Conservation (phyloP, 2,113 vertebrate genomes). For the Cepphus grylle region DNA sequence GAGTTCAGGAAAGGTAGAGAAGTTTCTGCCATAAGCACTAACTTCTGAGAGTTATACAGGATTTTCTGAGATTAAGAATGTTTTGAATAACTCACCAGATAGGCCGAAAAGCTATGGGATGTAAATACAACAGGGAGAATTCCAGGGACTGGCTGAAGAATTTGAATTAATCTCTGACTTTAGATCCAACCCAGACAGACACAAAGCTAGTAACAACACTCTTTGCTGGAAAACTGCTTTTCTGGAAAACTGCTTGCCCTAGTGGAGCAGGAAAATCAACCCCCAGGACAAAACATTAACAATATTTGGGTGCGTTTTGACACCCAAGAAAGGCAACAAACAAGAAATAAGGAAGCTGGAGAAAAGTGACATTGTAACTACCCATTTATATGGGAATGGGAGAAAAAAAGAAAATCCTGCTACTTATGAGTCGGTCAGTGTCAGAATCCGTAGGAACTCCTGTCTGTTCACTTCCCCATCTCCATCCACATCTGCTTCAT, state of each 20-base stretch:
- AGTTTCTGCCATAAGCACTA: background rate
- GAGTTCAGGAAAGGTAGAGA: background rate
- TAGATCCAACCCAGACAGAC: background rate
- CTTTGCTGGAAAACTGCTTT: background rate
- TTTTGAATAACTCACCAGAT: background rate
- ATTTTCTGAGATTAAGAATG: background rate
- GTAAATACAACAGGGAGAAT: background rate
- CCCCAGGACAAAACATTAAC: background rate
- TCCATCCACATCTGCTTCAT: constrained; percentile 89
- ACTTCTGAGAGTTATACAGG: background rate
- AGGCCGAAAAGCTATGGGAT: background rate
- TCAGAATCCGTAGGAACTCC: constrained; percentile 92
- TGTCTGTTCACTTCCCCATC: constrained; percentile 88
- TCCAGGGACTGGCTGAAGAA: background rate
- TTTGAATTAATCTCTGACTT: background rate
- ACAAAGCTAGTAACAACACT: background rate
- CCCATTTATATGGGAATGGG: background rate
- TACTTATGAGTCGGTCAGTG: constrained; percentile 87
- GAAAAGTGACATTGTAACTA: background rate
- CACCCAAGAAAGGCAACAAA: background rate
- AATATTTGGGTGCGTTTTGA: background rate
- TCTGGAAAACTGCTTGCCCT: background rate
- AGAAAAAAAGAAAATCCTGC: background rate
- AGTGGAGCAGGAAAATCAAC: background rate
- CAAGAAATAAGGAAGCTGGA: background rate